Percentiles rank a stretch among this genome's conserved stretches.
Conservation (phyloP, 2,888 invertebrate genomes). For the Amitus sp. region DNA sequence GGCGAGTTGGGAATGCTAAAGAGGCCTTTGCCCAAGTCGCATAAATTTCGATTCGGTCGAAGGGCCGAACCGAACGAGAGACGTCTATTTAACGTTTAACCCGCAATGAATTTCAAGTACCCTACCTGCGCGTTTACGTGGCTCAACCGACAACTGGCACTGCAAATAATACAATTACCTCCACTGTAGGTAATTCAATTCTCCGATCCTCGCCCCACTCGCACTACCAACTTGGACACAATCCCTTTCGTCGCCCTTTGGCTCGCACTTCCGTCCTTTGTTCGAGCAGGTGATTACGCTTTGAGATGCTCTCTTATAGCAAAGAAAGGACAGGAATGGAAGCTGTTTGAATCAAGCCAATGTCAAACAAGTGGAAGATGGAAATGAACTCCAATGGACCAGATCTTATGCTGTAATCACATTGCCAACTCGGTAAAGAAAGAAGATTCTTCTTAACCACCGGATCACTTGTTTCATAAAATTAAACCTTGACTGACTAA, state of each 20-base stretch:
- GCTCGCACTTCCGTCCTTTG: slow-evolving; percentile 9
- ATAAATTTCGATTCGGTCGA: slow-evolving; percentile 50
- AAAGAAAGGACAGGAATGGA: background rate
- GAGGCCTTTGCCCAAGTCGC: slow-evolving; percentile 20
- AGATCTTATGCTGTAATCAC: too few species aligned
- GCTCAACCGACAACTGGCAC: slow-evolving; percentile 41
- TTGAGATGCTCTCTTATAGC: background rate
- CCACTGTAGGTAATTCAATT: slow-evolving; percentile 51
- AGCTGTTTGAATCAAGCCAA: background rate
- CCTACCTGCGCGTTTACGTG: slow-evolving; percentile 47
- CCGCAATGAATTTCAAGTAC: slow-evolving; percentile 50
- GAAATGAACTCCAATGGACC: background rate
- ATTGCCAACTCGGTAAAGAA: too few species aligned
- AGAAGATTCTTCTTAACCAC: too few species aligned
- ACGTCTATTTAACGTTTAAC: slow-evolving; percentile 42
- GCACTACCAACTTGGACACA: background rate
- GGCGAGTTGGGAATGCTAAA: slow-evolving; percentile 41
- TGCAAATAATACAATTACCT: slow-evolving; percentile 56
- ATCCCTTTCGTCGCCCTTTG: slow-evolving; percentile 6
- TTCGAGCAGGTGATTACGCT: slow-evolving; percentile 1
- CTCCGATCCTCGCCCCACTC: slow-evolving; percentile 25
- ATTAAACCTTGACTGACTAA: too few species aligned
- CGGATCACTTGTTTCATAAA: too few species aligned
- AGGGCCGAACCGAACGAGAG: slow-evolving; percentile 18
- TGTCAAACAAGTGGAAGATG: background rate